Evolutionary conservation across 2,797 vertebrate genomes (phyloP).

Genomic region (Pantherophis alleghaniensis): DNA sequence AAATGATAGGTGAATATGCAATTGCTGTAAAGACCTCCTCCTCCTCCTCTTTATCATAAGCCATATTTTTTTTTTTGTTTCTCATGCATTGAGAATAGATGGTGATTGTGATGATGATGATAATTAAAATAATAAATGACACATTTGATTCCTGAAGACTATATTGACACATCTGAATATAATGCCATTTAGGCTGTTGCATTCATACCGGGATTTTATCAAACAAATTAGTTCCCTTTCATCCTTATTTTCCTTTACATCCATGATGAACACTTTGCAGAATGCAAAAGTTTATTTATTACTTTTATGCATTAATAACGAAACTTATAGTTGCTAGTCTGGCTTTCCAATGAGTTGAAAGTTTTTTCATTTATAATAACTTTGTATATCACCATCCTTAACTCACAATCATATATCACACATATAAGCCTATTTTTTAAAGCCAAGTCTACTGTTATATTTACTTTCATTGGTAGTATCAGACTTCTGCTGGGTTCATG

Average conservation of each 20-base stretch:
- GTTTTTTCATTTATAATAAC: neutral
- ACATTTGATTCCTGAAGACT: neutral
- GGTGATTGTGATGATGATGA: neutral
- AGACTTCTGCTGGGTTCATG: neutral
- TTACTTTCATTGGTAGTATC: neutral
- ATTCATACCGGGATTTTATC: neutral
- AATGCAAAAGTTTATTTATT: neutral
- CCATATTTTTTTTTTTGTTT: neutral
- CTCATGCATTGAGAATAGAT: neutral
- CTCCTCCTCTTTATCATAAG: no score
- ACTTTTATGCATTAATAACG: neutral
- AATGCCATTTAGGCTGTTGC: neutral
- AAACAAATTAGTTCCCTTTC: neutral
- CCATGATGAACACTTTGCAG: neutral
- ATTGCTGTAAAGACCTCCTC: neutral
- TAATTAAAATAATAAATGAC: neutral
- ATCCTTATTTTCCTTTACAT: neutral
- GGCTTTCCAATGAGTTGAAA: neutral
- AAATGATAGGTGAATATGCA: neutral
- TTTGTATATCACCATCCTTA: neutral
- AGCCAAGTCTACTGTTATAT: neutral
- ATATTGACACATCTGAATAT: neutral
- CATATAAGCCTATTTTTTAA: neutral
- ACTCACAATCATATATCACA: neutral
- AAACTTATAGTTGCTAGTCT: neutral